Evolutionary conservation across 2,888 invertebrate species (phyloP).

Genomic region (Dolomedes plantarius): DNA sequence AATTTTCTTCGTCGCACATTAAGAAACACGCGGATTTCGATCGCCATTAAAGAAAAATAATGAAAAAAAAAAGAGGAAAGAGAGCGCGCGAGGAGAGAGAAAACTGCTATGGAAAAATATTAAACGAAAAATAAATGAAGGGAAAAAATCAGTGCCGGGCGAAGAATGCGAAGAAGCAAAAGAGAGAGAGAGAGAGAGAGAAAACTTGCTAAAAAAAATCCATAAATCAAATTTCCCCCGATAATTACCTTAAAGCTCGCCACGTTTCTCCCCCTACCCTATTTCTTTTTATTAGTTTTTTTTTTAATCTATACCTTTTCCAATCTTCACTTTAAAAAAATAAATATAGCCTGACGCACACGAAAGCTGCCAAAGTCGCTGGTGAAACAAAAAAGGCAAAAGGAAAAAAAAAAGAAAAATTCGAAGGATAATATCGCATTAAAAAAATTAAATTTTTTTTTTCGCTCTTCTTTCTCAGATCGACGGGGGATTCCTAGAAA

Average conservation of each 20-base stretch:
- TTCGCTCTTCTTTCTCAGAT: background rate
- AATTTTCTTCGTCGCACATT: conserved; percentile 60
- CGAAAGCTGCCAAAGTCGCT: background rate
- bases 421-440: conserved; percentile 4
- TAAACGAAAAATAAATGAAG: background rate
- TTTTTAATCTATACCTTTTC: conserved; percentile 18
- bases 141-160: conserved; percentile 1
- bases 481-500: conserved; percentile 5
- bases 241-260: conserved; percentile 67
- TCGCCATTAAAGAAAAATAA: conserved; percentile 18
- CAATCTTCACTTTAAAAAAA: conserved; percentile 13
- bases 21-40: conserved; percentile 61
- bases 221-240: conserved; percentile 69
- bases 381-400: conserved; percentile 2
- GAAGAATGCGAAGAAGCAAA: conserved; percentile 13
- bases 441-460: conserved; percentile 15
- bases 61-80: conserved; percentile 7
- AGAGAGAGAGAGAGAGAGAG: background rate
- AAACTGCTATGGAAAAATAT: background rate
- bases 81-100: background rate
- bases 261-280: conserved; percentile 28
- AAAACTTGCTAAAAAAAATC: conserved; percentile 33
- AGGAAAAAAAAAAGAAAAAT: background rate
- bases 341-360: conserved; percentile 1
- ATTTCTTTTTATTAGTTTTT: conserved; percentile 2